Evolutionary conservation across 2,888 invertebrate species (phyloP).

Genomic region (Noctua janthina): DNA sequence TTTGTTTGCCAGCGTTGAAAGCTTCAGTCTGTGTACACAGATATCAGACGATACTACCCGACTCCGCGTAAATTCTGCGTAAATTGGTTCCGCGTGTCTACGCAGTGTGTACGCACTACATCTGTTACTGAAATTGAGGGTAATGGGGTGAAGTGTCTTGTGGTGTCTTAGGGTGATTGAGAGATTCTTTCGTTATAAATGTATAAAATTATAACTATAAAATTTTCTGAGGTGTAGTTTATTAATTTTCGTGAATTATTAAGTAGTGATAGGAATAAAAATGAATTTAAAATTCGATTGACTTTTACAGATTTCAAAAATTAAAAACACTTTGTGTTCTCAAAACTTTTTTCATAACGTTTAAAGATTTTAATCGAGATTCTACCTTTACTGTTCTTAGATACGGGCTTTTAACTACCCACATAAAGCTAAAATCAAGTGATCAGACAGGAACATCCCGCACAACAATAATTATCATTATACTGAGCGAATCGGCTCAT

Average conservation of each 20-base stretch:
- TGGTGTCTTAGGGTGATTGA: conserved; percentile 18
- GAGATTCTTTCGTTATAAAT: conserved; percentile 12
- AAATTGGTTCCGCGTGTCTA: conserved; percentile 62
- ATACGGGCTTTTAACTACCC: not conserved
- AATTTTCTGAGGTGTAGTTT: no score
- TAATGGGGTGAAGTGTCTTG: conserved; percentile 20
- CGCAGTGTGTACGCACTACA: conserved; percentile 50
- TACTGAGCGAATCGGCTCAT: conserved; percentile 25
- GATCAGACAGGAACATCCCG: not conserved
- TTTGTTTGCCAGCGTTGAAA: conserved; percentile 80
- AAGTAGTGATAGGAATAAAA: not conserved
- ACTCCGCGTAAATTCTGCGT: conserved; percentile 56
- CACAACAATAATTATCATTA: conserved; percentile 40
- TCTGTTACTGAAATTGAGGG: conserved; percentile 49
- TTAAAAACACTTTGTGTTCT: not conserved
- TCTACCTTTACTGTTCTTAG: not conserved
- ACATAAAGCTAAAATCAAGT: not conserved
- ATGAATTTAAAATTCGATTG: not conserved
- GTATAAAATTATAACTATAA: not conserved
- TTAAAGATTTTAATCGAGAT: not conserved
- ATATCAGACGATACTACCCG: conserved; percentile 64
- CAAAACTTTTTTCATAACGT: not conserved
- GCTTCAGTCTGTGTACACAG: conserved; percentile 68
- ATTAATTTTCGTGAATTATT: not conserved
- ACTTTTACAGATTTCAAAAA: not conserved